phyloP scores from a whole-genome alignment of 1,140 invertebrate genomes.

The Drosophila baimaii region DNA sequence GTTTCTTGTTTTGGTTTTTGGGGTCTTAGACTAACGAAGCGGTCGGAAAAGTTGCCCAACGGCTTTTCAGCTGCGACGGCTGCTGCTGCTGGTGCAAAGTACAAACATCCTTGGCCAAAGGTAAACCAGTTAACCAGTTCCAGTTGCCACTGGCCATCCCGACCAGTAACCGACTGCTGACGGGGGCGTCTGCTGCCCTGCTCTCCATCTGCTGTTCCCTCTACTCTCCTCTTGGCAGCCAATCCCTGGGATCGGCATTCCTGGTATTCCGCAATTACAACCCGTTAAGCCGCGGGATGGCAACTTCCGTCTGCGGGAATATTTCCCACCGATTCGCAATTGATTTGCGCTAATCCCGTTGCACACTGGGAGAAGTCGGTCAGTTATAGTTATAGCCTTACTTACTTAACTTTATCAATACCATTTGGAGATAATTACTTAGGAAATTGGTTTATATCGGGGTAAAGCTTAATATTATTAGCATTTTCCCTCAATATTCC shows the following conservation, averaged over 20 bases:
- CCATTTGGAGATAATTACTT: not conserved
- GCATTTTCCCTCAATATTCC: no score
- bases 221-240: not conserved
- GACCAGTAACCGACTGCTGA: conserved; percentile 14
- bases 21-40: conserved; percentile 35
- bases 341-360: conserved; percentile 22
- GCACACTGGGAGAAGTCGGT: conserved; percentile 2
- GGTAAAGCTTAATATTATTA: no score
- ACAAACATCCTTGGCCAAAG: conserved; percentile 79
- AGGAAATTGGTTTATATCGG: not conserved
- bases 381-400: not conserved
- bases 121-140: conserved; percentile 77
- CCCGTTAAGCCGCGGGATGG: conserved; percentile 35
- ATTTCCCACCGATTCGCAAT: conserved; percentile 34
- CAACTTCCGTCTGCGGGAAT: conserved; percentile 37
- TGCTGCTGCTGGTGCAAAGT: conserved; percentile 43
- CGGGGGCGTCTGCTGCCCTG: conserved; percentile 64
- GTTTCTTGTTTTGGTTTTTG: conserved; percentile 71
- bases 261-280: conserved; percentile 36
- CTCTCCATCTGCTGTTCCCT: not conserved
- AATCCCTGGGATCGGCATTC: conserved; percentile 38
- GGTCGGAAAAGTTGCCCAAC: conserved; percentile 68
- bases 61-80: conserved; percentile 59
- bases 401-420: not conserved
- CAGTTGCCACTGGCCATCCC: conserved; percentile 32